Conservation (phyloP, 2,888 invertebrate genomes). For the Lapara coniferarum region DNA sequence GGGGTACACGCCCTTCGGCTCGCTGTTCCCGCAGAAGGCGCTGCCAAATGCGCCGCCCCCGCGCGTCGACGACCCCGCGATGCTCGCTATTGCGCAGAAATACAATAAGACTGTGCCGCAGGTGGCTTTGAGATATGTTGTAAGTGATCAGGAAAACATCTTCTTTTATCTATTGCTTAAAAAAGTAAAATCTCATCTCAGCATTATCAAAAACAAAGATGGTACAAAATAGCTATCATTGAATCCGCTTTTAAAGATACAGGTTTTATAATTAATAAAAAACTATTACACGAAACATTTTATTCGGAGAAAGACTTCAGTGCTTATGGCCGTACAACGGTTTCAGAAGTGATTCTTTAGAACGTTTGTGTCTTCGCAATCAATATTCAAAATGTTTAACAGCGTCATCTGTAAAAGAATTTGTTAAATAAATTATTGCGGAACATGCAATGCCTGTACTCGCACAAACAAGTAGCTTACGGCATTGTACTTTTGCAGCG, state of each 20-base stretch:
- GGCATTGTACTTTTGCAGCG: too few relatives aligned
- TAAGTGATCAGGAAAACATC: slow-evolving; percentile 51
- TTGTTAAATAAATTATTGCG: neutral
- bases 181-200: too few relatives aligned
- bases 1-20: slow-evolving; percentile 90
- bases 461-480: too few relatives aligned
- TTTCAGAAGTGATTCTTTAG: neutral
- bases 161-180: neutral
- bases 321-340: too few relatives aligned
- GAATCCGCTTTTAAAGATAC: too few relatives aligned
- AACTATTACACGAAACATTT: too few relatives aligned
- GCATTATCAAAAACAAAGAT: too few relatives aligned
- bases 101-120: slow-evolving; percentile 86
- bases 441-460: neutral
- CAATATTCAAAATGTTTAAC: neutral
- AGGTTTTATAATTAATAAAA: too few relatives aligned
- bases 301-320: too few relatives aligned
- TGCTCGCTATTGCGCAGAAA: slow-evolving; percentile 82
- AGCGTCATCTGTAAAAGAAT: neutral
- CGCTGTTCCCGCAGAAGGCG: slow-evolving; percentile 70
- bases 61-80: slow-evolving; percentile 78
- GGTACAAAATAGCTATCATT: too few relatives aligned
- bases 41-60: slow-evolving; percentile 77
- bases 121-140: slow-evolving; percentile 85
- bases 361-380: neutral